Evolutionary conservation across 35 echinoderm and acorn worm species (phyloP).

Genomic region (Nesometra sesokonis): DNA sequence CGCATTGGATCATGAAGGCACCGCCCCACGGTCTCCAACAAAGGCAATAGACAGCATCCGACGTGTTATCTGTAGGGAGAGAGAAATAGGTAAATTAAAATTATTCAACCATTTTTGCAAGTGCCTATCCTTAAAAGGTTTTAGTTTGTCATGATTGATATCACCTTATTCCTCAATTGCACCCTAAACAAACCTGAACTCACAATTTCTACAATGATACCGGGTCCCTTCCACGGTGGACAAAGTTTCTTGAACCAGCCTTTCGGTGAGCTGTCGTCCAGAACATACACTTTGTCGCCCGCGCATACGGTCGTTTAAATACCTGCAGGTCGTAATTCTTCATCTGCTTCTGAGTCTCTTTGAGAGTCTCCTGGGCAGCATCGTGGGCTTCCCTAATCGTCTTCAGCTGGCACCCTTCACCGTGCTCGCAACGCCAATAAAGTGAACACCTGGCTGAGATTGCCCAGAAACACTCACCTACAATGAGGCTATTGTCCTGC

Average conservation of each 20-base stretch:
- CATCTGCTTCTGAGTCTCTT: not conserved
- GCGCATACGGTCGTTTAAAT: not conserved
- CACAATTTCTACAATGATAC: slow-evolving; percentile 4
- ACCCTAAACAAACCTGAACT: slow-evolving; percentile 21
- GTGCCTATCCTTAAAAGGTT: not conserved
- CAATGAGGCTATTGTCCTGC: no score
- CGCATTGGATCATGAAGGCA: slow-evolving; percentile 10
- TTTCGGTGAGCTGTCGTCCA: not conserved
- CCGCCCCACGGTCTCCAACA: not conserved
- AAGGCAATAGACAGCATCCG: not conserved
- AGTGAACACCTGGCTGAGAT: no score
- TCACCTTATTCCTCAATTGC: not conserved
- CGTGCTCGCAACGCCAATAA: no score
- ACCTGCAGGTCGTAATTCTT: slow-evolving; percentile 10
- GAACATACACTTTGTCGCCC: slow-evolving; percentile 8
- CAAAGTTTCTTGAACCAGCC: not conserved
- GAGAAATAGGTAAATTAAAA: not conserved
- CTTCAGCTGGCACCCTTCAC: no score
- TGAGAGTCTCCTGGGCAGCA: not conserved
- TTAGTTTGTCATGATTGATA: slow-evolving; percentile 42
- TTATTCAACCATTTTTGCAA: not conserved
- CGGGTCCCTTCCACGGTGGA: not conserved
- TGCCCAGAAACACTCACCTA: no score
- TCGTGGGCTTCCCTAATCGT: not conserved
- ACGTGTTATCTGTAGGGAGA: not conserved